These are phyloP conservation scores for Rhinoraja longicauda DNA, from an alignment of 2,797 vertebrate genomes.

Conservation along the genomic window DNA sequence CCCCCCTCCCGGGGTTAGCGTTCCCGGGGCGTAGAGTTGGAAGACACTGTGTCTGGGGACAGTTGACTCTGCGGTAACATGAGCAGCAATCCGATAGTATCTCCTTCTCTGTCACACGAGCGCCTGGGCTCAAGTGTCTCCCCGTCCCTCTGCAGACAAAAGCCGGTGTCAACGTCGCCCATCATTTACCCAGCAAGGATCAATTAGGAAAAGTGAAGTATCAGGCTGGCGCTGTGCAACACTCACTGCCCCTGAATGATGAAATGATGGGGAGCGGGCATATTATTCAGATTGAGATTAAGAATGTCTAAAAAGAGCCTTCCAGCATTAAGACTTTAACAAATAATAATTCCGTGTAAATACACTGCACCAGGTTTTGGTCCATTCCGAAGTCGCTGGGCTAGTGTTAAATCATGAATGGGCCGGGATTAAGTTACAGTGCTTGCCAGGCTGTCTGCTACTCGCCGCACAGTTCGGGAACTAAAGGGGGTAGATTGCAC, in stretches of 20 bases:
- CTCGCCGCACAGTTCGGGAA: background rate
- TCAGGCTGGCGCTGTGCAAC: no score
- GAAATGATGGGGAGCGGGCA: background rate
- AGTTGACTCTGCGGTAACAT: background rate
- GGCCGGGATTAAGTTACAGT: background rate
- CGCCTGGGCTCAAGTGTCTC: conserved; percentile 8
- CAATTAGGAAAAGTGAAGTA: background rate
- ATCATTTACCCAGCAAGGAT: background rate
- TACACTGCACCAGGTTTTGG: background rate
- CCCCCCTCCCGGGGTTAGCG: background rate
- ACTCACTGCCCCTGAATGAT: background rate
- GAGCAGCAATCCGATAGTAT: background rate
- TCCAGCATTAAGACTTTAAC: background rate
- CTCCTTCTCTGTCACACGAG: conserved; percentile 13
- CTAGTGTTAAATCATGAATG: conserved; percentile 33
- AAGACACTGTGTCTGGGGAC: background rate
- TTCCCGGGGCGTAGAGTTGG: background rate
- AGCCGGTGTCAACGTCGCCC: background rate
- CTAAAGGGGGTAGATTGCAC: background rate
- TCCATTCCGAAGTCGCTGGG: background rate
- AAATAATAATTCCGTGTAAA: background rate
- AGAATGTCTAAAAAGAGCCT: background rate
- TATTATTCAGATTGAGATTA: background rate
- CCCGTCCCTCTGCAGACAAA: background rate
- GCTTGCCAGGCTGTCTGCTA: background rate